phyloP scores from a whole-genome alignment of 2,797 vertebrate genomes.

The Oceanodroma leucorhoa region DNA sequence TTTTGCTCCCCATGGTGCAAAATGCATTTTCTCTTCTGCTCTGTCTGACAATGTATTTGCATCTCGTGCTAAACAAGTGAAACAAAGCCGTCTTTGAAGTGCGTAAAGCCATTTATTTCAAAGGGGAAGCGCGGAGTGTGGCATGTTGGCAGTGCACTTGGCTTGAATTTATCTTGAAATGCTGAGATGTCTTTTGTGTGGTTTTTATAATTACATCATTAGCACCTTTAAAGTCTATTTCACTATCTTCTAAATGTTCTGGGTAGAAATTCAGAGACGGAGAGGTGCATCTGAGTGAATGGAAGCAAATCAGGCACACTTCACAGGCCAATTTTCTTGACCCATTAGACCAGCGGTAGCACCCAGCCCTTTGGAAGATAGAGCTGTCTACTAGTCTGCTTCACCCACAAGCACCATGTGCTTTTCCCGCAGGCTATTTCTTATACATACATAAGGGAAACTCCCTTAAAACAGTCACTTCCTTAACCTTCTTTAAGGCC shows the following conservation, averaged over 20 bases:
- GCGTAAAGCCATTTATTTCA: conserved; percentile 44
- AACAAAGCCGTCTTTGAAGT: conserved; percentile 52
- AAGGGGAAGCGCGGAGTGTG: conserved; percentile 28
- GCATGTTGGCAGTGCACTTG: conserved; percentile 40
- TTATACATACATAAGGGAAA: conserved; percentile 47
- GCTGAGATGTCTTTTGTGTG: neutral
- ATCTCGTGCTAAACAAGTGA: conserved; percentile 30
- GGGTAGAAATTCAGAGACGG: neutral
- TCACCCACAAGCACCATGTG: conserved; percentile 1
- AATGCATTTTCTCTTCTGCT: neutral
- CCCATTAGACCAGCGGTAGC: neutral
- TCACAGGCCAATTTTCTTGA: neutral
- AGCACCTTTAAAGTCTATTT: neutral
- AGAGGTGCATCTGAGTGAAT: neutral
- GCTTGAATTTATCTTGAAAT: conserved; percentile 40
- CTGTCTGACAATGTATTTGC: conserved; percentile 30
- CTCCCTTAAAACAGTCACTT: conserved; percentile 52
- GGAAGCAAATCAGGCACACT: neutral
- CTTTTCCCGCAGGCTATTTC: conserved; percentile 27
- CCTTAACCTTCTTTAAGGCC: conserved; percentile 27
- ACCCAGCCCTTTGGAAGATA: neutral
- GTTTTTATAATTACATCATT: conserved; percentile 25
- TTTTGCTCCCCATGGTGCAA: conserved; percentile 19
- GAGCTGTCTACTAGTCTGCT: neutral
- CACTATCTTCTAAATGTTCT: neutral